A percentile compares a stretch with the other conserved stretches of the same genome.
phyloP scores from a whole-genome alignment of 2,797 vertebrate species.

The Falco peregrinus region DNA sequence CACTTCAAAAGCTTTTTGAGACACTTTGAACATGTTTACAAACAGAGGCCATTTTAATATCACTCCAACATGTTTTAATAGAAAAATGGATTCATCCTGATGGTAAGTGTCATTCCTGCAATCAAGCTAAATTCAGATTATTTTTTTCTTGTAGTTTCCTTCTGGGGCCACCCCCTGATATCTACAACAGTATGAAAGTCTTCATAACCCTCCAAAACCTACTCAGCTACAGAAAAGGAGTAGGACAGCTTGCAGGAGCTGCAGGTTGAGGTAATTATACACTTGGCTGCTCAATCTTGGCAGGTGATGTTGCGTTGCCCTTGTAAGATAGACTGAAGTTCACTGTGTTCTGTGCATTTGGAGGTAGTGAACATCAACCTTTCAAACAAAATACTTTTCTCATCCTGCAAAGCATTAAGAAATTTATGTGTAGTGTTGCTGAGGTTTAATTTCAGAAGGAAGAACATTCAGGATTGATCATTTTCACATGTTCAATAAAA shows the following conservation, averaged over 20 bases:
- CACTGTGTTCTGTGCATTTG: not conserved
- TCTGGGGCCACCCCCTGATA: not conserved
- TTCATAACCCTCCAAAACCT: not conserved
- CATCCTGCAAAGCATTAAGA: not conserved
- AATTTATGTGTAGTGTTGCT: not conserved
- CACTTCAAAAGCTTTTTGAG: not conserved
- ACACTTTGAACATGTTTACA: not conserved
- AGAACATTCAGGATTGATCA: not conserved
- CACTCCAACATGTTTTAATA: not conserved
- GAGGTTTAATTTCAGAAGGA: not conserved
- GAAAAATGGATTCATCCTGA: not conserved
- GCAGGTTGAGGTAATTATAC: not conserved
- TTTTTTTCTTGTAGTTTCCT: not conserved
- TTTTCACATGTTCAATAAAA: not conserved
- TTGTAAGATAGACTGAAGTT: not conserved
- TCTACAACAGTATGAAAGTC: not conserved
- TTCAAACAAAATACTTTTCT: not conserved
- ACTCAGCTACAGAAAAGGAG: not conserved
- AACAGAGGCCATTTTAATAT: not conserved
- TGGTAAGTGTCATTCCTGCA: not conserved
- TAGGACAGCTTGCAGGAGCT: not conserved
- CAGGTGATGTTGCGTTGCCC: not conserved
- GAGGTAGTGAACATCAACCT: not conserved
- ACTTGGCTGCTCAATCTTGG: slow-evolving; percentile 3
- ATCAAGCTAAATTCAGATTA: not conserved